phyloP scores from a whole-genome alignment of 2,797 vertebrate species.

The Hylomyscus alleni region DNA sequence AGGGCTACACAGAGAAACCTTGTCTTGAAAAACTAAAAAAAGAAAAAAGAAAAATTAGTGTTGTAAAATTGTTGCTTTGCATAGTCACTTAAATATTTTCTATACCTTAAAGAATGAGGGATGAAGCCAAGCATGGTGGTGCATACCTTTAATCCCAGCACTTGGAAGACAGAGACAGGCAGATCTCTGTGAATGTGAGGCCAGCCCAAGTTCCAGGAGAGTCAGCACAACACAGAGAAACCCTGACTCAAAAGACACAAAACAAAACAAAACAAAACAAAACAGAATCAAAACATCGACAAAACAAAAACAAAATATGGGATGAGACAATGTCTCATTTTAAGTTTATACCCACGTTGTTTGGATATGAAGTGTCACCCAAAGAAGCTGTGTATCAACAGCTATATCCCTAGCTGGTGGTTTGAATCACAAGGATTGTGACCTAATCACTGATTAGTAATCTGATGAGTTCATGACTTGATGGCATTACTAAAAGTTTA shows the following conservation, averaged over 20 bases:
- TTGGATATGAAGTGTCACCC: neutral
- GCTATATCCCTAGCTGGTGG: neutral
- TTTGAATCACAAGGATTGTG: neutral
- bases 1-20: too few species aligned
- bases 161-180: too few species aligned
- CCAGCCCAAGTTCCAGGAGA: neutral
- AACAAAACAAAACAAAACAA: neutral
- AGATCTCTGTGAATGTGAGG: neutral
- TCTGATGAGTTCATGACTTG: neutral
- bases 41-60: too few species aligned
- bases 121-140: neutral
- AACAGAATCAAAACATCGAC: neutral
- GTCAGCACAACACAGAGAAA: neutral
- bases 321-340: neutral
- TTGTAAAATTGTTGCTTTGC: neutral
- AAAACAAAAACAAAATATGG: neutral
- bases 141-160: neutral
- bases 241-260: neutral
- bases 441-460: neutral
- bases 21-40: too few species aligned
- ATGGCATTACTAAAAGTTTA: neutral
- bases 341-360: neutral
- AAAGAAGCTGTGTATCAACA: neutral
- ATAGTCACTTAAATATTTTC: constrained; percentile 17
- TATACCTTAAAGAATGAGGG: neutral